Base-by-base conservation (phyloP, 2,888 invertebrate species). In the Anthoptus insignis region DNA sequence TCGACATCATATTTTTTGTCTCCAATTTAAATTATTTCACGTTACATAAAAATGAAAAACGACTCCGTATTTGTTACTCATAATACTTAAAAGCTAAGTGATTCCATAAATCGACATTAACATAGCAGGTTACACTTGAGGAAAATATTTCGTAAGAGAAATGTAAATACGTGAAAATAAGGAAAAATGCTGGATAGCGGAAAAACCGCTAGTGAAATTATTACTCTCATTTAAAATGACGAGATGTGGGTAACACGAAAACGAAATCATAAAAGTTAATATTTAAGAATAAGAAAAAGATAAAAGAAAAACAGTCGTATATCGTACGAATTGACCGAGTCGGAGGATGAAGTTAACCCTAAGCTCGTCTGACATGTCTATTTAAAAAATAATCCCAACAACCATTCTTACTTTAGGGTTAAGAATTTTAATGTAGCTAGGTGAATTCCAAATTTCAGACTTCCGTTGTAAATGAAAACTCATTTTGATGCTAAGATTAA, bases 181-280 rank as follows among this genome's bases (percentile, higher is more conserved):
- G 27, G 27, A 24, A 47, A 47, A 54, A 56, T 13, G 47, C 16
- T 7, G 34, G 47, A 47, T 34, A 63, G 52, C 52, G 42, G 52
- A 29, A 53, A 50, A 53, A 60, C 63, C 63, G 37, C 54, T 49
- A 34, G 32, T 21, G n/a, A 49, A 54, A 56, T 63, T 49, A 63
- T 34, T 54, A 63, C 37, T 56, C 49, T 9, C 54, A 49, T 54
- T 39, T 63, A 49, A 61, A 56, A 49, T 56, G 50, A 19, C 57
- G 39, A 39, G 24, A 57, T 34, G 39, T 29, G 39, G 27, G 39
- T 29, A 37, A 57, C 13, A 64, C 50, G 57, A 64, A 58, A 60
- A 29, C 42, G 50, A 64, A 64, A 64, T 64, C 64, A 22, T 64
- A 64, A 64, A 64, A 50, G 64, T 64, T 64, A 47, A 64, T 64